Base-by-base conservation (phyloP, 2,888 invertebrate species). In the Poecilus cupreus region DNA sequence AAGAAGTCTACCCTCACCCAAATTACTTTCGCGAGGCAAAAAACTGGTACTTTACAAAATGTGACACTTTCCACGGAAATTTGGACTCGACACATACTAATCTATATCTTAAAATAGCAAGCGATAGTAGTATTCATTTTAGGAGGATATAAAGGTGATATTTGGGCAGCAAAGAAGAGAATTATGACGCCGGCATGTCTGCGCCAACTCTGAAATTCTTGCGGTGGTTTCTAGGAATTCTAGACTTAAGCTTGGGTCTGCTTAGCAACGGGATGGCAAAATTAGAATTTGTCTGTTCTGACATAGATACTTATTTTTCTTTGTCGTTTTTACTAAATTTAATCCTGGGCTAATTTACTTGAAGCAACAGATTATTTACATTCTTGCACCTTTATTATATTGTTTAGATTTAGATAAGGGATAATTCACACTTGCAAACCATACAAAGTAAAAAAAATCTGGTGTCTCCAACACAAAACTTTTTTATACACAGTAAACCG, bases 151-250 rank as follows among this genome's bases (percentile, higher is more conserved):
- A 70, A 70, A 46, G 26, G 43, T 68, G 39, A 64, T 39, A 13
- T 75, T 75, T 10, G 24, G 26, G 43, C 70, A 70, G 68, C 64
- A 64, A 49, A 24, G 26, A 76, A 37, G 46, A 37, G 74, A 24
- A 57, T 82, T 77, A 77, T 84, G 86, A 84, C 86, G 87, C 86
- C 87, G 85, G 76, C 84, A 83, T 85, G 87, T 87, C 87, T 86
- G 85, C 85, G 84, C 82, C 84, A 85, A 85, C 85, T 84, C 85
- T 86, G 84, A 85, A 85, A 86, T 86, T 84, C 86, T 84, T 83
- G 83, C 83, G 83, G 86, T 20, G 83, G 83, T 86, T 87, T 87
- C 86, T 85, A 83, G 84, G 87, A 87, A 87, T 85, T 85, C 83
- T 83, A 24, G 64, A 32, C 39, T 46, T 64, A 64, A 26, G 20